Evolutionary conservation across 2,888 invertebrate species (phyloP).

Genomic region (Ennomos erosarius): DNA sequence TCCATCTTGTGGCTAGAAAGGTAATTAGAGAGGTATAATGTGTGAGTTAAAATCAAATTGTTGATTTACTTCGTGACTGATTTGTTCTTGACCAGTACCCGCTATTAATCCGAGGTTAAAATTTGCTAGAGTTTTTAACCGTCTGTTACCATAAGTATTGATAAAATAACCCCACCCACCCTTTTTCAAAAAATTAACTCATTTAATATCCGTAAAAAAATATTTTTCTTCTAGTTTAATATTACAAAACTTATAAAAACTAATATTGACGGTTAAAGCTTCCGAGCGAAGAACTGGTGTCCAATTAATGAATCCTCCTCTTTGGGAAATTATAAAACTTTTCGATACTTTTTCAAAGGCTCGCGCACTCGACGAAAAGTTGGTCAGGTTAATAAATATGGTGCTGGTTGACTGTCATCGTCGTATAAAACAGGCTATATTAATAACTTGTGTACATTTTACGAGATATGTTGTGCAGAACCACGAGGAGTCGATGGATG

Average conservation of each 20-base stretch:
- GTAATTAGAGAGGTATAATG: not conserved
- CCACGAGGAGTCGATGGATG: no score
- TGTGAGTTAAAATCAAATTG: not conserved
- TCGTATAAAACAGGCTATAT: no score
- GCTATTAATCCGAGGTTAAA: no score
- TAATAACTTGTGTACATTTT: no score
- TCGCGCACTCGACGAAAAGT: conserved; percentile 7
- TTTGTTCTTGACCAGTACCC: no score
- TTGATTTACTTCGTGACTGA: no score
- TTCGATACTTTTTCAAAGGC: conserved; percentile 22
- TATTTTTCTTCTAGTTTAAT: not conserved
- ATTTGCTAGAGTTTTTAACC: no score
- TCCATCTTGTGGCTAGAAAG: not conserved
- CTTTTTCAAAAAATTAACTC: not conserved
- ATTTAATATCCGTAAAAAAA: not conserved
- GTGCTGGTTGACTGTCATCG: no score
- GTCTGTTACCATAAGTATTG: no score
- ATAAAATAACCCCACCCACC: no score
- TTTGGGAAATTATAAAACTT: conserved; percentile 24
- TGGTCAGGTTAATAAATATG: conserved; percentile 2
- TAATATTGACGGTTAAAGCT: conserved; percentile 18
- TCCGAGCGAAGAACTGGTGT: conserved; percentile 12
- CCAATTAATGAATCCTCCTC: conserved; percentile 10
- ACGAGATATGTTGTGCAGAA: no score
- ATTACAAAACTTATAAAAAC: conserved; percentile 6